Conservation (phyloP, 2,888 invertebrate genomes). For the Timema podura region DNA sequence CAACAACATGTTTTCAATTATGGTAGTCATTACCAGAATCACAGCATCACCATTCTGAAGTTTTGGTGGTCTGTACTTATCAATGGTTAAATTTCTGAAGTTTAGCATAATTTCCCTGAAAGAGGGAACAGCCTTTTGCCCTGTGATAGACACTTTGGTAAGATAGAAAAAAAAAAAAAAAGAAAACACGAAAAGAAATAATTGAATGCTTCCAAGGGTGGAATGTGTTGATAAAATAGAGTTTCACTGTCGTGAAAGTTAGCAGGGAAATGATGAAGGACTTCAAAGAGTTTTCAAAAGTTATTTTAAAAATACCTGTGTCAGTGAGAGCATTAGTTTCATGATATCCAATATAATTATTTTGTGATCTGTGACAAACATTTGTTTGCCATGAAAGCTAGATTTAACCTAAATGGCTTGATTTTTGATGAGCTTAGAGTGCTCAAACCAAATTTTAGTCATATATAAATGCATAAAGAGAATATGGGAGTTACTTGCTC, state of each 20-base stretch:
- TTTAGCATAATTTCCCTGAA: constrained; percentile 8
- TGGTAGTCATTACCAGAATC: constrained; percentile 12
- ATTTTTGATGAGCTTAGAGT: neutral
- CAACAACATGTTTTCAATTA: constrained; percentile 4
- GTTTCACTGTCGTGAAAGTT: too few relatives aligned
- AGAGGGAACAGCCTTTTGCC: constrained; percentile 11
- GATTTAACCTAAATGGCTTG: constrained; percentile 1
- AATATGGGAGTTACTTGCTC: neutral
- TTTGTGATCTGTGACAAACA: neutral
- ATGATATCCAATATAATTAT: constrained; percentile 5
- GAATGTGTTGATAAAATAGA: too few relatives aligned
- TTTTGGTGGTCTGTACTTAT: constrained; percentile 5
- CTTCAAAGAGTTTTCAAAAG: neutral
- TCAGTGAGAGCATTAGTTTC: neutral
- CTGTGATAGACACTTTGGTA: constrained; percentile 1
- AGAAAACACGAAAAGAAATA: neutral
- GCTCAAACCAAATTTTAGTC: neutral
- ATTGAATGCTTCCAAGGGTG: too few relatives aligned
- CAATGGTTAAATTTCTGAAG: neutral
- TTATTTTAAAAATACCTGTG: neutral
- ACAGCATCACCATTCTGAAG: constrained; percentile 10
- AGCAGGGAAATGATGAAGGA: too few relatives aligned
- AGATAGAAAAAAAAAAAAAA: constrained; percentile 2
- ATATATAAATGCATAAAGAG: neutral
- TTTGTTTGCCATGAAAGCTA: neutral